Evolutionary conservation across 2,113 vertebrate genomes (phyloP).

Genomic region (Toxotes jaculatrix): DNA sequence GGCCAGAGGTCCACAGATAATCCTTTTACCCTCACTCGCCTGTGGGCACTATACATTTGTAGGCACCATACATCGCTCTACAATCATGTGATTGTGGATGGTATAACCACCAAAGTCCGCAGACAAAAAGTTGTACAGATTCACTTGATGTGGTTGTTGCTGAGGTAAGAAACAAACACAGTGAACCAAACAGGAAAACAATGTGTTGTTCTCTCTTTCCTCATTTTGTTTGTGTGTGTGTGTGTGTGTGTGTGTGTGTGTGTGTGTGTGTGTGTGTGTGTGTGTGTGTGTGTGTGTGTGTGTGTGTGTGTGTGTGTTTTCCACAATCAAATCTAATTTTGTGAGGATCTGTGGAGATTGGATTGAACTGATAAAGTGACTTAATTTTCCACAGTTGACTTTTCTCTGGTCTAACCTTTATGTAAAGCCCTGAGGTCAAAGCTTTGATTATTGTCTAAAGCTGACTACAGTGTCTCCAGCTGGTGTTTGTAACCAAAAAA

Average conservation of each 20-base stretch:
- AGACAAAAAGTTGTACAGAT: conserved; percentile 66
- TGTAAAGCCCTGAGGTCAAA: conserved; percentile 48
- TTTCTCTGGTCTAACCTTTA: conserved; percentile 71
- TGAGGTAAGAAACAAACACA: conserved; percentile 48
- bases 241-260: not conserved
- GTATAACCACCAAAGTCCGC: conserved; percentile 72
- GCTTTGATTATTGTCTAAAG: conserved; percentile 46
- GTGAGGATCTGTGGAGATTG: conserved; percentile 71
- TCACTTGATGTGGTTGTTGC: conserved; percentile 71
- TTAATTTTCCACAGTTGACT: conserved; percentile 79
- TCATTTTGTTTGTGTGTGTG: conserved; percentile 20
- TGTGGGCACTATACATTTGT: conserved; percentile 66
- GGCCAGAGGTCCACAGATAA: conserved; percentile 71
- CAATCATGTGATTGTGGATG: conserved; percentile 66
- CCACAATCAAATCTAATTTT: conserved; percentile 72
- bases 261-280: conserved; percentile 4
- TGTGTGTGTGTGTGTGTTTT: not conserved
- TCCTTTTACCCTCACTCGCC: conserved; percentile 73
- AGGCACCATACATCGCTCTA: conserved; percentile 73
- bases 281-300: not conserved
- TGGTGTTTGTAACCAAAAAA: not conserved
- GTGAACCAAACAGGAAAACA: conserved; percentile 47
- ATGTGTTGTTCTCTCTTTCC: conserved; percentile 27
- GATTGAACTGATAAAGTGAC: conserved; percentile 83
- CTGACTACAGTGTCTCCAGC: conserved; percentile 24